Evolutionary conservation across 2,113 vertebrate species (phyloP).

Genomic region (Panurus biarmicus): DNA sequence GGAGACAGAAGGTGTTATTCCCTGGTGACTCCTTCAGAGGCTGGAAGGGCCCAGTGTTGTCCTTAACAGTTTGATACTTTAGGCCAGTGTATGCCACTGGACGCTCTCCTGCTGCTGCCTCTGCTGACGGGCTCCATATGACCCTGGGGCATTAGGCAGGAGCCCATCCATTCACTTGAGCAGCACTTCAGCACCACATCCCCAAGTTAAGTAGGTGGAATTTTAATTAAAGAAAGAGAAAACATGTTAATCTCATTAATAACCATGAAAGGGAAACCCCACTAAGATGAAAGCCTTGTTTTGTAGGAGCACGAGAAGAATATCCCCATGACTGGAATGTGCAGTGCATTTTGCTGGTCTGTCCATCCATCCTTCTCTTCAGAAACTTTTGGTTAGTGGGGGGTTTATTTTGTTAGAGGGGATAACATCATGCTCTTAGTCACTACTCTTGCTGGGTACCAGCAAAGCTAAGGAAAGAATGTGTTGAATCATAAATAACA

Average conservation of each 20-base stretch:
- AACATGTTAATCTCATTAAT: slow-evolving; percentile 18
- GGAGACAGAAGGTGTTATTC: background rate
- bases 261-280: background rate
- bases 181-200: background rate
- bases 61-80: background rate
- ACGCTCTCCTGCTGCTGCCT: background rate
- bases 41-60: background rate
- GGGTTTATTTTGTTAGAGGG: background rate
- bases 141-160: background rate
- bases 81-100: rapidly evolving
- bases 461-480: background rate
- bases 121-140: background rate
- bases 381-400: background rate
- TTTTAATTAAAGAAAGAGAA: slow-evolving; percentile 19
- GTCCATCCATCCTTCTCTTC: background rate
- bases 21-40: background rate
- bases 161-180: background rate
- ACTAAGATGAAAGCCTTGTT: slow-evolving; percentile 3
- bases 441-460: background rate
- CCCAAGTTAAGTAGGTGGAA: background rate
- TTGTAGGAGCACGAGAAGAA: background rate
- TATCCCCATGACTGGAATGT: background rate
- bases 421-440: background rate
- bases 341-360: background rate
- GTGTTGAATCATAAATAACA: background rate